A percentile compares a stretch with the other conserved stretches of the same genome.
Evolutionary conservation across 2,797 vertebrate species (phyloP).

Genomic region (Lateolabrax maculatus): DNA sequence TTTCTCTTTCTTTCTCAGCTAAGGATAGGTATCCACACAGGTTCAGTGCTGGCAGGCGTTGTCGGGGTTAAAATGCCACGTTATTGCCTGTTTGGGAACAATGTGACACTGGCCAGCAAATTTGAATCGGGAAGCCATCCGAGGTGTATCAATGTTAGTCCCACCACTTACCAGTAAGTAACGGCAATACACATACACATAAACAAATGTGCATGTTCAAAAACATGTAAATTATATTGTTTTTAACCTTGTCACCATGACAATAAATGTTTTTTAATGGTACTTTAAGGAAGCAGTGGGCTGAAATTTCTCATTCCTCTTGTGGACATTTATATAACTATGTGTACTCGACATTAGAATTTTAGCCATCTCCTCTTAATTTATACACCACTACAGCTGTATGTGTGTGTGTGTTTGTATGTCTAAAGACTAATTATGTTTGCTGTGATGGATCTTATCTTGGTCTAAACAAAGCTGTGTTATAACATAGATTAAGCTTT

Average conservation of each 20-base stretch:
- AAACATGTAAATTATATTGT: not conserved
- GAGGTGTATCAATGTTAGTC: conserved; percentile 96
- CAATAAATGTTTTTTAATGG: not conserved
- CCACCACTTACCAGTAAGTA: conserved; percentile 97
- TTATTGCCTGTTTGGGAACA: conserved; percentile 98
- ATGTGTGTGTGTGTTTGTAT: not conserved
- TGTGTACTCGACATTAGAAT: not conserved
- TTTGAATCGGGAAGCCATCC: conserved; percentile 98
- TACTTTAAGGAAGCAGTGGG: not conserved
- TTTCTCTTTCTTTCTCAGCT: conserved; percentile 82
- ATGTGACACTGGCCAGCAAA: conserved; percentile 98
- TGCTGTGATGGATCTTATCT: not conserved
- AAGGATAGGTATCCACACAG: conserved; percentile 97
- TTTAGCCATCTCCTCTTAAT: too few species aligned
- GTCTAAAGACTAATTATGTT: not conserved
- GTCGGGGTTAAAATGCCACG: conserved; percentile 98
- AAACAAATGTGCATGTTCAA: not conserved
- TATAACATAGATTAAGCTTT: not conserved
- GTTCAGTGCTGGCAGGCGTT: conserved; percentile 96
- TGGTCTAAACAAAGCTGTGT: not conserved
- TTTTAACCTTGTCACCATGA: not conserved
- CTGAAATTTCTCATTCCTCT: not conserved
- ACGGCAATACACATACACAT: not conserved
- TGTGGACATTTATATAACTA: not conserved
- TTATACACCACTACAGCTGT: not conserved